Evolutionary conservation across 2,888 invertebrate species (phyloP), one percentile per base, ranked within the genome.

Genomic region (Orthonychiurus folsomi): DNA sequence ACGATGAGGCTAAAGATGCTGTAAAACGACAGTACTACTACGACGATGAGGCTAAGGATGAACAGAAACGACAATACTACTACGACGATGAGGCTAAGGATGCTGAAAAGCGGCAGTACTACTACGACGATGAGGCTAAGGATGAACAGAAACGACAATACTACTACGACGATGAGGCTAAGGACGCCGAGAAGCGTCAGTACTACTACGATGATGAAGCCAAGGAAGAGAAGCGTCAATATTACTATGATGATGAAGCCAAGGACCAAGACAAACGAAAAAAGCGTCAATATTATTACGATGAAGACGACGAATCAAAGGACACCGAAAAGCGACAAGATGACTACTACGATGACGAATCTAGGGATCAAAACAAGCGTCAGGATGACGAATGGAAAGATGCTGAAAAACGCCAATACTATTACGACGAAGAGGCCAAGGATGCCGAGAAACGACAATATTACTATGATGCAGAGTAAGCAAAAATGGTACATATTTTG

Each of bases 271-370:
- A 56, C 12, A 57, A 21, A 21, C 3, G 55, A 5, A 55, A 24
- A n/a, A 55, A 55, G 55, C 55, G 55, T 5, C 25, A 55, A 3
- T 9, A 25, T 37, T 21, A 28, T 28, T 27, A 57, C 20, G 23
- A n/a, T 57, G 47, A 47, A 37, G 28, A 5, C 3, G 28, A 57
- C 5, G 57, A n/a, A n/a, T n/a, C 57, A n/a, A 57, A 37, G 21
- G 57, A 57, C 21, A 23, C 37, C n/a, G 26, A 5, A 5, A 57
- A 57, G 23, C 57, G 57, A 12, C 57, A 57, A 37, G 28, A 57
- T 21, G 47, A 57, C 5, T 52, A 52, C 5, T n/a, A n/a, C 21
- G 9, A 52, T 3, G 52, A 52, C 21, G 52, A 52, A 5, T 52
- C 52, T 12, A 23, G 5, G n/a, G 25, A 55, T 3, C n/a, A 5